These are phyloP conservation scores for Callyntrura sp. DNA, from an alignment of 2,888 invertebrate species.

Conservation along the genomic window DNA sequence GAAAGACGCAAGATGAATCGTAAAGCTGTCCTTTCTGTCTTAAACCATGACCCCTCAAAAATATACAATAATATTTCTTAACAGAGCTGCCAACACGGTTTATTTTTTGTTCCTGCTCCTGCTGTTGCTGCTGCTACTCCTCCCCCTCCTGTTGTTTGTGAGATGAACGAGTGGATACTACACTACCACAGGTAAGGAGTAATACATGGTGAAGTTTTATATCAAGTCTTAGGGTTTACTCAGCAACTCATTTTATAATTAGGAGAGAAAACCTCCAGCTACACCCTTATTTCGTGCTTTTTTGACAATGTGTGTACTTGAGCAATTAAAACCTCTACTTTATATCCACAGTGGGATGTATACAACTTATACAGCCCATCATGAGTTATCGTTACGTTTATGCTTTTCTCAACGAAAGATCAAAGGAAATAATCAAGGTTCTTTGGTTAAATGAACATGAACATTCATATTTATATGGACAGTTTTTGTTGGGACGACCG, in stretches of 20 bases:
- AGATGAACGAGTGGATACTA: too few relatives aligned
- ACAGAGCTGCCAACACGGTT: constrained; percentile 17
- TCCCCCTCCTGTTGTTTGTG: constrained; percentile 21
- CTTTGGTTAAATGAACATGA: constrained; percentile 36
- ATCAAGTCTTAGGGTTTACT: not conserved
- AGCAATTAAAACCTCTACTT: constrained; percentile 82
- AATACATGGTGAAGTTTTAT: too few relatives aligned
- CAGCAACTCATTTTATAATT: constrained; percentile 83
- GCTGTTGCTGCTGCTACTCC: constrained; percentile 11
- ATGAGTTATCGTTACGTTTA: too few relatives aligned
- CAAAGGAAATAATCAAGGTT: constrained; percentile 39
- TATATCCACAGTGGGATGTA: too few relatives aligned
- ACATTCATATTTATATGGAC: constrained; percentile 22
- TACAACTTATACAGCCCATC: too few relatives aligned
- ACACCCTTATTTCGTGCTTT: constrained; percentile 80
- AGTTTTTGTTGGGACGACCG: constrained; percentile 10
- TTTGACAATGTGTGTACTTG: constrained; percentile 65
- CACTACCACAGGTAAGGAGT: too few relatives aligned
- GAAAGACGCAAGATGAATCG: constrained; percentile 72
- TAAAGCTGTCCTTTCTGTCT: constrained; percentile 83
- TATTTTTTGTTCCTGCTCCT: not conserved
- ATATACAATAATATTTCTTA: constrained; percentile 45
- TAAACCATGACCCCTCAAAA: constrained; percentile 82
- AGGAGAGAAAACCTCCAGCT: constrained; percentile 82
- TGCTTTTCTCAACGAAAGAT: too few relatives aligned